A percentile compares a stretch with the other conserved stretches of the same genome.
Evolutionary conservation across 2,113 vertebrate species (phyloP).

Genomic region (Monarcha castaneiventris): DNA sequence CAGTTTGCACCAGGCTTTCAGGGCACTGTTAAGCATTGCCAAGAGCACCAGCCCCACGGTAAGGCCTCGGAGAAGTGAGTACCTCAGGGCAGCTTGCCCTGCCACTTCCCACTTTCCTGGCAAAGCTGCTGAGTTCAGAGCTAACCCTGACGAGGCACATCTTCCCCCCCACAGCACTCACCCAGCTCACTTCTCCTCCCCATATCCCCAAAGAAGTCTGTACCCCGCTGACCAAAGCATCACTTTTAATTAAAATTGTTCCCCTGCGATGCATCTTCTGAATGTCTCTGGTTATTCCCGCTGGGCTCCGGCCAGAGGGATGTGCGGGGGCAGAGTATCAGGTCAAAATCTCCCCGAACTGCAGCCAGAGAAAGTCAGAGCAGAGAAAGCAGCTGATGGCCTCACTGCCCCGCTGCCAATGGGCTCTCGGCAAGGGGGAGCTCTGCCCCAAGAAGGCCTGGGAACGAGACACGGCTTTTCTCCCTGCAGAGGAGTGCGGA

Average conservation of each 20-base stretch:
- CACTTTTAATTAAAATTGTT: conserved; percentile 26
- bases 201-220: background rate
- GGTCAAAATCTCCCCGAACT: background rate
- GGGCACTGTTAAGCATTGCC: background rate
- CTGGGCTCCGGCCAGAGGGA: background rate
- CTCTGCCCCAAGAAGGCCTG: background rate
- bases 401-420: fast-evolving
- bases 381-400: background rate
- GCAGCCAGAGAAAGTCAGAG: background rate
- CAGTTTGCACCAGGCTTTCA: background rate
- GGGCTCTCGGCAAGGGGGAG: background rate
- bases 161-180: fast-evolving
- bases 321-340: background rate
- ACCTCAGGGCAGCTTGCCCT: background rate
- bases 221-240: background rate
- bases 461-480: background rate
- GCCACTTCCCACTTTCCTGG: background rate
- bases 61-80: background rate
- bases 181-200: background rate
- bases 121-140: background rate
- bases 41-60: background rate
- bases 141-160: background rate
- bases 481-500: fast-evolving
- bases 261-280: background rate
- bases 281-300: background rate